Percentiles rank a stretch among this genome's conserved stretches.
Conservation (phyloP, 2,888 invertebrate species). For the Octonoba sinensis region DNA sequence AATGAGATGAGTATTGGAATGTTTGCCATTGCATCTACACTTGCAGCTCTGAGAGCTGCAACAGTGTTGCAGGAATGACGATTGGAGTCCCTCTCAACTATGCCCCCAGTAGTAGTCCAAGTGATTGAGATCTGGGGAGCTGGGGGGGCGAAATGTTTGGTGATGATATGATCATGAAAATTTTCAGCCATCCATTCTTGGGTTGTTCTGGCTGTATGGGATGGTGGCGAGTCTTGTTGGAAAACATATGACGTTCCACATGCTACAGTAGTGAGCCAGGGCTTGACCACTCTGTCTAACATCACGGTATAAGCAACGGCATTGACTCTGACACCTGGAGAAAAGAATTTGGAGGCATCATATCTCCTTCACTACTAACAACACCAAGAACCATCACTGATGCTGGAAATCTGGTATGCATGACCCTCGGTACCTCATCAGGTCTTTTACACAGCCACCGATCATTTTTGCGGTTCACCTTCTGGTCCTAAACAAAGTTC, state of each 20-base stretch:
- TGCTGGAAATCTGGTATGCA: neutral
- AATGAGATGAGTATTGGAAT: neutral
- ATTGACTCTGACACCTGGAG: neutral
- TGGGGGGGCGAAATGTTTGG: neutral
- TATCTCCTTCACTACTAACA: neutral
- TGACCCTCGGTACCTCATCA: neutral
- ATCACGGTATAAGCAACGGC: neutral
- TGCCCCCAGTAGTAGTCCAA: neutral
- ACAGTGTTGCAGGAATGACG: neutral
- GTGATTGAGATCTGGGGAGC: neutral
- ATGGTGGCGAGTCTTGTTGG: neutral
- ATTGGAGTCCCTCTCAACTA: neutral
- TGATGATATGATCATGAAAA: neutral
- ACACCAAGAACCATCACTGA: neutral
- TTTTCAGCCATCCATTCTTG: neutral
- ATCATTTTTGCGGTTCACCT: conserved; percentile 3
- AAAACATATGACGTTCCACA: neutral
- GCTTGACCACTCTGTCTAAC: neutral
- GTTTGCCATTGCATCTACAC: neutral
- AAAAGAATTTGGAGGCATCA: neutral
- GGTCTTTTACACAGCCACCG: neutral
- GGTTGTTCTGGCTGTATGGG: neutral
- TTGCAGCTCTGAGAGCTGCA: neutral
- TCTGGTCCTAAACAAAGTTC: too few relatives aligned
- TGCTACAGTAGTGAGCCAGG: neutral